These are phyloP conservation scores for Cossypha niveicapilla DNA, from an alignment of 2,797 vertebrate genomes.

Conservation along the genomic window DNA sequence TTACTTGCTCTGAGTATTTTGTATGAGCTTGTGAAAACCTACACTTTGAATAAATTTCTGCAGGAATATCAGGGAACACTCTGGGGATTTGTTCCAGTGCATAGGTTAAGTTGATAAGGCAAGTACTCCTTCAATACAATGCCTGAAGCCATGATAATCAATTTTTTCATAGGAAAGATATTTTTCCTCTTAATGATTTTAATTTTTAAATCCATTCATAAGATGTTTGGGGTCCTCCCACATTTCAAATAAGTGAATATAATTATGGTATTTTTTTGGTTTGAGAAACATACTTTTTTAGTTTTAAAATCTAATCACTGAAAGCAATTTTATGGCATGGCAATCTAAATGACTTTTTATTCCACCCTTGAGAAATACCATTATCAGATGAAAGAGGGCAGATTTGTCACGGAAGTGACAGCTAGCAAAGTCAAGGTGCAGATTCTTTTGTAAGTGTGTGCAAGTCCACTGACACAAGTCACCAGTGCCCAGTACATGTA, in stretches of 20 bases:
- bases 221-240: neutral
- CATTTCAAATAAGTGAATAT: neutral
- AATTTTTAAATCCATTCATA: neutral
- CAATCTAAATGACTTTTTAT: neutral
- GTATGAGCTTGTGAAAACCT: neutral
- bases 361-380: neutral
- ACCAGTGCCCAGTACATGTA: neutral
- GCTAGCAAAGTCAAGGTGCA: neutral
- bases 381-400: neutral
- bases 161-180: neutral
- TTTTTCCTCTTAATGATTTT: neutral
- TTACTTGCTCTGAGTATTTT: conserved; percentile 36
- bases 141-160: neutral
- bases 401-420: neutral
- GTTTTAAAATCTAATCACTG: neutral
- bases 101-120: neutral
- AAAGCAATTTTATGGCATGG: neutral
- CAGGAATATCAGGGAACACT: neutral
- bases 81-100: neutral
- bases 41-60: neutral
- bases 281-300: neutral
- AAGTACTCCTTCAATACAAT: neutral
- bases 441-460: neutral
- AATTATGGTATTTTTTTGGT: neutral
- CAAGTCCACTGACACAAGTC: neutral